phyloP scores from a whole-genome alignment of 2,113 vertebrate genomes.

The Onychorhynchus coronatus region DNA sequence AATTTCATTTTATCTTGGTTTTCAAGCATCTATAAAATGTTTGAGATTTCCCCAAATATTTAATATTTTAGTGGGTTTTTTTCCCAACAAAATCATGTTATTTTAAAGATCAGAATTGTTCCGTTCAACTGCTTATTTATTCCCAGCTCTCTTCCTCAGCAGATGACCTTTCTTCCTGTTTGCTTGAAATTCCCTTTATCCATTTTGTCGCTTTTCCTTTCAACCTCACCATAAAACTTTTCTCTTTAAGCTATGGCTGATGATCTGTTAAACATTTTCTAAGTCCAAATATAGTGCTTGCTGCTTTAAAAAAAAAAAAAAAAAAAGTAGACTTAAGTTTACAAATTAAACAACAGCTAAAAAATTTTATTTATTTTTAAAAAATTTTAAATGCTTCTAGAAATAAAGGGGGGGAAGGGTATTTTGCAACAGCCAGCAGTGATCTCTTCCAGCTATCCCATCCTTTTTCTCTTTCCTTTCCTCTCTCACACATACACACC shows the following conservation, averaged over 20 bases:
- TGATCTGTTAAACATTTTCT: background rate
- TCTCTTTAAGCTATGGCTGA: background rate
- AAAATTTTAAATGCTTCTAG: background rate
- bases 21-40: background rate
- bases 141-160: background rate
- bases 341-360: background rate
- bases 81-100: background rate
- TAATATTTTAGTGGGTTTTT: background rate
- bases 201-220: background rate
- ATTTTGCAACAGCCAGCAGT: background rate
- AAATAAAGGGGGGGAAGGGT: rapidly evolving
- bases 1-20: background rate
- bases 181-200: background rate
- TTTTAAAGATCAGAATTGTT: background rate
- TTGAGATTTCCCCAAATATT: background rate
- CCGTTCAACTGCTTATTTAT: background rate
- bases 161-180: background rate
- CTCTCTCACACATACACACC: background rate
- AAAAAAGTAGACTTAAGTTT: background rate
- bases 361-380: background rate
- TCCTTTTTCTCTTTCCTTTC: background rate
- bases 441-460: background rate
- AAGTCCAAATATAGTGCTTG: background rate
- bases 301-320: background rate
- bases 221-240: background rate